phyloP scores from a whole-genome alignment of 2,113 vertebrate genomes.

The Macrotis lagotis region DNA sequence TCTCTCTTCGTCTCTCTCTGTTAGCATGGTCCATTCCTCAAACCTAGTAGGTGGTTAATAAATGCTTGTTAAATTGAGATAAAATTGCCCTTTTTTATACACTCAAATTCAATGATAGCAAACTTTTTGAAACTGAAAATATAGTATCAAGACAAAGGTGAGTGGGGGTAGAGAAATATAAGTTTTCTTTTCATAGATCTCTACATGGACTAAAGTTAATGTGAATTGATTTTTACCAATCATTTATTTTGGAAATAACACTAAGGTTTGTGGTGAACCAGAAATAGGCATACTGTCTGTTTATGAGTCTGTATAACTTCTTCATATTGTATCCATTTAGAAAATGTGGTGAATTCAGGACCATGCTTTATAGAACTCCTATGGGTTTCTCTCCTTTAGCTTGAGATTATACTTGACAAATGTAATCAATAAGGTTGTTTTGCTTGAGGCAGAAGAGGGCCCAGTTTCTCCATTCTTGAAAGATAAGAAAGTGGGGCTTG shows the following conservation, averaged over 20 bases:
- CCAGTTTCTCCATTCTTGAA: conserved; percentile 15
- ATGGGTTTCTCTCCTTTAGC: conserved; percentile 60
- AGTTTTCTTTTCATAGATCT: background rate
- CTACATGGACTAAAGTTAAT: conserved; percentile 39
- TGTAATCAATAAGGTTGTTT: conserved; percentile 72
- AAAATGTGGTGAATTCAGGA: conserved; percentile 48
- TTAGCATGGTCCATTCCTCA: background rate
- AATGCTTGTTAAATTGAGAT: background rate
- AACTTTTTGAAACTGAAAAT: background rate
- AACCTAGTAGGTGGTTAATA: background rate
- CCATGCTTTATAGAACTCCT: conserved; percentile 44
- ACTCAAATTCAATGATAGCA: background rate
- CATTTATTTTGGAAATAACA: conserved; percentile 25
- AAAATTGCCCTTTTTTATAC: background rate
- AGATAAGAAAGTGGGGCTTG: conserved; percentile 27
- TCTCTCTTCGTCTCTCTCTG: rapidly evolving
- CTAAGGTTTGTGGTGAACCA: conserved; percentile 36
- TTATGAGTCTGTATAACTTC: background rate
- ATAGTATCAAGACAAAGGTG: conserved; percentile 41
- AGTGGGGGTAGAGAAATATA: conserved; percentile 59
- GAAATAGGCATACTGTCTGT: conserved; percentile 14
- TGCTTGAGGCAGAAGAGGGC: conserved; percentile 65
- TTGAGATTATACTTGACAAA: conserved; percentile 70
- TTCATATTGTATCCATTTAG: background rate
- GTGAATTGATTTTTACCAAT: conserved; percentile 68